Conservation (phyloP, 2,797 vertebrate species). For the Moxostoma hubbsi region DNA sequence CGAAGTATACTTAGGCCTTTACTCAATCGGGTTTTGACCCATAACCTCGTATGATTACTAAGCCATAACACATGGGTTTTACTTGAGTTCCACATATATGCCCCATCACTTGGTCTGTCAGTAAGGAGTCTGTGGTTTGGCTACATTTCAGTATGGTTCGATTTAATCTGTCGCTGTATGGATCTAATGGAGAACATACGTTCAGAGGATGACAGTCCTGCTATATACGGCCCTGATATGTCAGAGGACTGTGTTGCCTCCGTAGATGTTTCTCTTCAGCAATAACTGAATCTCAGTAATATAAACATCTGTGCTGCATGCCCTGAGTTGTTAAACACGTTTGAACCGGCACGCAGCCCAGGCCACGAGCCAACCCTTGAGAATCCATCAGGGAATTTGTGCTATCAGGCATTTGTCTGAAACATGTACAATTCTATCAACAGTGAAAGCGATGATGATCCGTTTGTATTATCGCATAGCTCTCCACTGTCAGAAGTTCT, state of each 20-base stretch:
- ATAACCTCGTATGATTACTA: slow-evolving; percentile 55
- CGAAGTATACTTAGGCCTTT: no score
- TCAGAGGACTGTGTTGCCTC: slow-evolving; percentile 10
- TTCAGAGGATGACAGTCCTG: slow-evolving; percentile 1
- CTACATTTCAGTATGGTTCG: slow-evolving; percentile 67
- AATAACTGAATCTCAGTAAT: slow-evolving; percentile 31
- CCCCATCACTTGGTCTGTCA: slow-evolving; percentile 61
- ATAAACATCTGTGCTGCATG: slow-evolving; percentile 32
- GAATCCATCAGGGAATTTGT: slow-evolving; percentile 1
- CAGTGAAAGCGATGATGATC: slow-evolving; percentile 35
- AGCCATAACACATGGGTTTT: slow-evolving; percentile 67
- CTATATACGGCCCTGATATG: not conserved
- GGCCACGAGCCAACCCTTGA: slow-evolving; percentile 10
- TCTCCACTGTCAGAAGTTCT: slow-evolving; percentile 54
- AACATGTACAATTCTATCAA: slow-evolving; percentile 36
- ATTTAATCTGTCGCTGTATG: slow-evolving; percentile 53
- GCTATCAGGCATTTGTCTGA: slow-evolving; percentile 34
- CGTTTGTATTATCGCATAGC: slow-evolving; percentile 20
- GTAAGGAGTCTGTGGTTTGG: slow-evolving; percentile 72
- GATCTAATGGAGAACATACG: slow-evolving; percentile 48
- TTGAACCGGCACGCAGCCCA: not conserved
- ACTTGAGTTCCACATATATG: slow-evolving; percentile 61
- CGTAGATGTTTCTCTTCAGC: slow-evolving; percentile 17
- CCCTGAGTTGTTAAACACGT: slow-evolving; percentile 26
- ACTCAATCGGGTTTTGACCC: slow-evolving; percentile 55